These are phyloP conservation scores for Eilema depressum DNA, from an alignment of 2,888 invertebrate genomes.

Conservation along the genomic window DNA sequence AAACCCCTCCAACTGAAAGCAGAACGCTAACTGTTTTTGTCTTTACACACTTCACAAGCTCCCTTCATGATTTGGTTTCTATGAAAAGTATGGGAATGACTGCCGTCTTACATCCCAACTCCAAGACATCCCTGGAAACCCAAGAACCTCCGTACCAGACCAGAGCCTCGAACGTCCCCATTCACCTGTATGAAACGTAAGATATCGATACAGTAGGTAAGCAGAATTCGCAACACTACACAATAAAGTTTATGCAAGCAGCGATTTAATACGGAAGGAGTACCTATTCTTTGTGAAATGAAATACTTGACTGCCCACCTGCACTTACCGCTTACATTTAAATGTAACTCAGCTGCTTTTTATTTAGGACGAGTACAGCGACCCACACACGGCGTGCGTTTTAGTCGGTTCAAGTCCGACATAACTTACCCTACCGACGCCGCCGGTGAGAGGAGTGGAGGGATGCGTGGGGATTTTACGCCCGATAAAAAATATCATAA, in stretches of 20 bases:
- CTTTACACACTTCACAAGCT: too few species aligned
- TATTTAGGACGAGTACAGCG: constrained; percentile 2
- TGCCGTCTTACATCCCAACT: too few species aligned
- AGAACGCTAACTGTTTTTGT: neutral
- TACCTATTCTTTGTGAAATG: constrained; percentile 63
- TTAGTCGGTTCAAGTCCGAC: too few species aligned
- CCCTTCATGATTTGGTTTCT: neutral
- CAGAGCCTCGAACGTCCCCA: too few species aligned
- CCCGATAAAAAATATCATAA: too few species aligned
- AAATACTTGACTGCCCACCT: constrained; percentile 56
- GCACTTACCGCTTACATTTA: constrained; percentile 45
- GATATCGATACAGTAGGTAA: constrained; percentile 28
- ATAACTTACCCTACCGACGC: too few species aligned
- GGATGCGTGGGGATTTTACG: too few species aligned
- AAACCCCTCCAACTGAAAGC: neutral
- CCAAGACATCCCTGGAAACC: too few species aligned
- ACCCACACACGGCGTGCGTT: too few species aligned
- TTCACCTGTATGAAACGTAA: neutral
- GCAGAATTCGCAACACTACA: constrained; percentile 44
- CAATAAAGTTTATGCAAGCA: constrained; percentile 58
- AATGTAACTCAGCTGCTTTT: constrained; percentile 28
- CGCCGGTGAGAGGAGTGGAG: too few species aligned
- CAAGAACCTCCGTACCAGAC: too few species aligned
- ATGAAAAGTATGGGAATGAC: too few species aligned
- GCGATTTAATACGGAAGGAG: constrained; percentile 65